Evolutionary conservation across 2,113 vertebrate species (phyloP), one percentile per base, ranked within the genome.

Genomic region (Epinephelus lanceolatus): DNA sequence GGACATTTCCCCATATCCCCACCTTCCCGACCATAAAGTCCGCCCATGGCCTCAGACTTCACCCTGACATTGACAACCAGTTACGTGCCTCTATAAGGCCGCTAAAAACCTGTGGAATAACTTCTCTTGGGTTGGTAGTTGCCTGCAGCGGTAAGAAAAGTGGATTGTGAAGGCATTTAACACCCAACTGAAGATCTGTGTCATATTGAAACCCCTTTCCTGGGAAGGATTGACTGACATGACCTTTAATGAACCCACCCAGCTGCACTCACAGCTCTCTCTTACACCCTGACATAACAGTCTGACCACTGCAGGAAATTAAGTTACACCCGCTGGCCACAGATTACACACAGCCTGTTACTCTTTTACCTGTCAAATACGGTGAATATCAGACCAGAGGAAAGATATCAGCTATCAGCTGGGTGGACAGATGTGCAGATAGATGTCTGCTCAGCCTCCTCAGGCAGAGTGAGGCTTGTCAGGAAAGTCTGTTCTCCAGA

Each of bases 221-320:
- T 70, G n/a, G 33, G 17, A 57, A 6, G 45, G 49, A 47, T 6
- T 67, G 51, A 68, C 76, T 57, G 68, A 52, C 40, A 5, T 0
- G 37, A 66, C 72, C 52, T 6, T 69, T 77, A 84, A 68, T 56
- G 56, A 69, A 4, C 53, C 5, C 51, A 1, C 37, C 3, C 23
- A 1, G 6, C 80, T 56, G 60, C 19, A 1, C 27, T n/a, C 9
- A 1, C 63, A 5, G 53, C 76, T 57, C 74, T 15, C 27, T 49
- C 57, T 70, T 3, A 59, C 60, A 67, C 13, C 49, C 72, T 6
- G 69, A 84, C 77, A 78, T 21, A 57, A 33, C 19, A 23, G 69
- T 72, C 33, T 49, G 27, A 71, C 57, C 65, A 6, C 6, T 2
- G 23, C 63, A 52, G 74, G 75, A 82, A 84, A 77, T 53, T 6